Conservation (phyloP, 64 coral and sea anemone genomes). For the Dendronephthya gigantea region DNA sequence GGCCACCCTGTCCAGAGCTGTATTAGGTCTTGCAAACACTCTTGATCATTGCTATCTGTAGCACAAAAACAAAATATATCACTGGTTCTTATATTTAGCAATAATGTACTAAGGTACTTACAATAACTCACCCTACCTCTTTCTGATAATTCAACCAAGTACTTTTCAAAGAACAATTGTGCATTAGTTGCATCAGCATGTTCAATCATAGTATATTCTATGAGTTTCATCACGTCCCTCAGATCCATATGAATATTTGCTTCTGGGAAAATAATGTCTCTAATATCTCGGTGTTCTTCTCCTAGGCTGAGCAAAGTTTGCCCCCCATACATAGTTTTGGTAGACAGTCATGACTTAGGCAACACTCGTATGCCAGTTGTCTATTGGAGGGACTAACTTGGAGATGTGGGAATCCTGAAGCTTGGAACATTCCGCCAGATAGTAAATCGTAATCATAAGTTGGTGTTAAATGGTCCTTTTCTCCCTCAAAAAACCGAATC, state of each 20-base stretch:
- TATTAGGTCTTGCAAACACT: background rate
- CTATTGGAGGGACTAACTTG: slow-evolving; percentile 15
- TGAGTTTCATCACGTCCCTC: background rate
- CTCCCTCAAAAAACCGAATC: background rate
- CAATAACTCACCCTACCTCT: background rate
- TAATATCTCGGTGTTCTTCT: background rate
- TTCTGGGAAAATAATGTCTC: background rate
- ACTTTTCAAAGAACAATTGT: background rate
- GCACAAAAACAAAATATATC: background rate
- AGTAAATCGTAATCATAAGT: background rate
- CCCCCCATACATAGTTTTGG: background rate
- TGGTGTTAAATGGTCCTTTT: background rate
- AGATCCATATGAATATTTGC: background rate
- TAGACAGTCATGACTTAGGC: slow-evolving; percentile 23
- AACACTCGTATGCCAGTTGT: slow-evolving; percentile 34
- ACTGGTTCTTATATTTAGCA: no score
- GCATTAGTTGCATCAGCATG: background rate
- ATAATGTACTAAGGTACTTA: no score
- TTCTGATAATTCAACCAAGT: background rate
- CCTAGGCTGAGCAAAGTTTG: background rate
- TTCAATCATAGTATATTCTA: background rate
- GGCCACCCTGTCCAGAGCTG: slow-evolving; percentile 10
- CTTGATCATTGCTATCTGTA: background rate
- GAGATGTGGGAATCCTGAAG: slow-evolving; percentile 24
- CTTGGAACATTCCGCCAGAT: no score